Evolutionary conservation across 1,140 invertebrate species (phyloP).

Genomic region (Hermetia illucens): DNA sequence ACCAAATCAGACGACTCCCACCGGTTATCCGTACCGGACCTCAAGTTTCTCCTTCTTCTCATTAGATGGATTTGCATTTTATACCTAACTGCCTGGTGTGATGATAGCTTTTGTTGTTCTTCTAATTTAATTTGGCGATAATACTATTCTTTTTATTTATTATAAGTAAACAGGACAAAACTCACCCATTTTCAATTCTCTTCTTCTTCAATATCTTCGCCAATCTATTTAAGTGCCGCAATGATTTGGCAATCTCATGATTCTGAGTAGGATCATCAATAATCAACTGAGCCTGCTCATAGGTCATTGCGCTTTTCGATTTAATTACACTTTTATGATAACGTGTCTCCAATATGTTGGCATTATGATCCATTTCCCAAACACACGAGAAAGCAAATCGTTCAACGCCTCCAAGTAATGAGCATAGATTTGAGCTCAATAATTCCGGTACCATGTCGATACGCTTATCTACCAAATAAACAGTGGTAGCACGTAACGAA

Average conservation of each 20-base stretch:
- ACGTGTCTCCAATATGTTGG: conserved; percentile 66
- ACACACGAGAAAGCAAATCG: conserved; percentile 87
- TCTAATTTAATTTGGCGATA: no score
- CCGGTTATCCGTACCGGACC: no score
- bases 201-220: conserved; percentile 82
- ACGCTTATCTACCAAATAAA: conserved; percentile 78
- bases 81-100: no score
- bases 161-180: background rate
- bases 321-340: conserved; percentile 90
- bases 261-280: conserved; percentile 71
- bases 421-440: conserved; percentile 86
- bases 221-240: conserved; percentile 68
- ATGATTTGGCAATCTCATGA: conserved; percentile 59
- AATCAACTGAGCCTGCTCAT: conserved; percentile 84
- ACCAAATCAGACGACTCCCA: no score
- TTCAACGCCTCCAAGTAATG: conserved; percentile 69
- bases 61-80: no score
- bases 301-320: conserved; percentile 80
- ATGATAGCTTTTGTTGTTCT: no score
- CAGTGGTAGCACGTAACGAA: conserved; percentile 70
- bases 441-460: conserved; percentile 85
- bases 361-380: conserved; percentile 78
- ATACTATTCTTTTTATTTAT: no score
- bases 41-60: no score
- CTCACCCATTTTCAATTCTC: conserved; percentile 75